A percentile compares a stretch with the other conserved stretches of the same genome.
phyloP scores from a whole-genome alignment of 2,888 invertebrate species.

The Slavum lentiscoides region DNA sequence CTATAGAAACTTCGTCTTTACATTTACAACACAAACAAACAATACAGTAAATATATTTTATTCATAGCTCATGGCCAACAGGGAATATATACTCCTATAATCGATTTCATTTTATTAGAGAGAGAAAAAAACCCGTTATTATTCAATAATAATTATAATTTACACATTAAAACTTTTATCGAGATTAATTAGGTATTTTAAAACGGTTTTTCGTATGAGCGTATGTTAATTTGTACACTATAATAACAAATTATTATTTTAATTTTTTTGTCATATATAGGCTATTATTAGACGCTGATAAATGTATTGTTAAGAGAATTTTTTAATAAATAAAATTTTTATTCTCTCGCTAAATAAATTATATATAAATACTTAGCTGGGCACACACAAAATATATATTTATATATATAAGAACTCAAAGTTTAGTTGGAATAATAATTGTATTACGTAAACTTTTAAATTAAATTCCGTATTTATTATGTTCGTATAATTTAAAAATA shows the following conservation, averaged over 20 bases:
- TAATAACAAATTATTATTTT: too few species aligned
- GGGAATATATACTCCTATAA: not conserved
- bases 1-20: not conserved
- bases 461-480: too few species aligned
- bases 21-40: constrained; percentile 8
- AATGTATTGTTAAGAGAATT: constrained; percentile 6
- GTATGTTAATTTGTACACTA: too few species aligned
- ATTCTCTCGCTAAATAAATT: too few species aligned
- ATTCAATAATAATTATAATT: too few species aligned
- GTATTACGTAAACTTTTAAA: constrained; percentile 5
- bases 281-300: not conserved
- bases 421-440: too few species aligned
- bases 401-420: too few species aligned
- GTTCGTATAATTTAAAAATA: too few species aligned
- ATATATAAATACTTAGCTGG: too few species aligned
- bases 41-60: not conserved
- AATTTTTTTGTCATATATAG: too few species aligned
- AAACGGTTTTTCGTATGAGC: not conserved
- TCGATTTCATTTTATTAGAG: not conserved
- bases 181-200: not conserved
- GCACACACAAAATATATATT: too few species aligned
- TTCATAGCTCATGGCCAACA: not conserved
- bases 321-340: constrained; percentile 4
- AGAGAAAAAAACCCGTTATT: too few species aligned
- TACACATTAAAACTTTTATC: not conserved